Conservation (phyloP, 2,888 invertebrate species). For the Anodontia alba region DNA sequence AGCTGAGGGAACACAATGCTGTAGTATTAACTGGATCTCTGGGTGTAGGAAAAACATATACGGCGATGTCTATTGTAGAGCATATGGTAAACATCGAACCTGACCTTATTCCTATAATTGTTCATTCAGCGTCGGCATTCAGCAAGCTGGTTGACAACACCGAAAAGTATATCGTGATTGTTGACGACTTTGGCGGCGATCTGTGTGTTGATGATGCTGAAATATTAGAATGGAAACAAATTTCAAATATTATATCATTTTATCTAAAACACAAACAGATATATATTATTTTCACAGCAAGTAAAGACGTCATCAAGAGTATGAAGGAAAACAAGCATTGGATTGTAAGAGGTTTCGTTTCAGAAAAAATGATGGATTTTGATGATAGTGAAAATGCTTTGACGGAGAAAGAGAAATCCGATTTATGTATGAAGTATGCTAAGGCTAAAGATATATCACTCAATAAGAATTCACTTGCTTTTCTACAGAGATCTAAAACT, state of each 20-base stretch:
- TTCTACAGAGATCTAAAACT: not conserved
- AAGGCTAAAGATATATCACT: not conserved
- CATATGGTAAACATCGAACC: slow-evolving; percentile 19
- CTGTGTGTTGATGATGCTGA: not conserved
- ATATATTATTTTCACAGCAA: slow-evolving; percentile 44
- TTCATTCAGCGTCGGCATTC: slow-evolving; percentile 27
- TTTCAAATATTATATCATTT: slow-evolving; percentile 5
- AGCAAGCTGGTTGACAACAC: slow-evolving; percentile 19
- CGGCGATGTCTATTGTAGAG: slow-evolving; percentile 37
- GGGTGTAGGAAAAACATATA: slow-evolving; percentile 50
- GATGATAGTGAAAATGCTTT: slow-evolving; percentile 25
- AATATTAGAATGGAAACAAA: slow-evolving; percentile 25
- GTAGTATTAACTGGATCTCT: slow-evolving; percentile 39
- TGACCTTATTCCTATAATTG: slow-evolving; percentile 22
- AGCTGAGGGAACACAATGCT: slow-evolving; percentile 15
- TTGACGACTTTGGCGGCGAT: slow-evolving; percentile 47
- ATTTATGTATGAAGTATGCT: not conserved
- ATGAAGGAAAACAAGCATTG: not conserved
- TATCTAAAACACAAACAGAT: slow-evolving; percentile 26
- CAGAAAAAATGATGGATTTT: slow-evolving; percentile 22
- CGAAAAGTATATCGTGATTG: slow-evolving; percentile 26
- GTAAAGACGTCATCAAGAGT: slow-evolving; percentile 6
- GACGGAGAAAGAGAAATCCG: slow-evolving; percentile 30
- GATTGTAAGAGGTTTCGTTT: not conserved
- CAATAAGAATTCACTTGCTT: not conserved